phyloP scores from a whole-genome alignment of 2,113 vertebrate species.

The Channa argus region DNA sequence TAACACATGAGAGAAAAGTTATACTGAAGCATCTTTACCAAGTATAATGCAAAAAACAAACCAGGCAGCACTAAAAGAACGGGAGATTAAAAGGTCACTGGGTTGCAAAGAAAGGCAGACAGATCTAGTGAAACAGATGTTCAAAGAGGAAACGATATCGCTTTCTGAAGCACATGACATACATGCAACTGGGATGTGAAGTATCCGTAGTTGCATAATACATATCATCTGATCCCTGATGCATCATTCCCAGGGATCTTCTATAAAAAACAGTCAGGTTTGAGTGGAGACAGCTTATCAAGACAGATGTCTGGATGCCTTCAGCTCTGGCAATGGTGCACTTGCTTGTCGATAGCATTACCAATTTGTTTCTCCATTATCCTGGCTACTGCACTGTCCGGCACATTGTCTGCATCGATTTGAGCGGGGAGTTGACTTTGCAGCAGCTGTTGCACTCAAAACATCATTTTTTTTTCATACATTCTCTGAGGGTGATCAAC shows the following conservation, averaged over 20 bases:
- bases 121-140: conserved; percentile 11
- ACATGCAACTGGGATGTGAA: conserved; percentile 45
- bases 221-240: conserved; percentile 45
- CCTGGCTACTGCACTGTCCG: conserved; percentile 29
- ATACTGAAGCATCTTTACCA: not conserved
- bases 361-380: conserved; percentile 64
- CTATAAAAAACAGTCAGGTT: conserved; percentile 53
- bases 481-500: conserved; percentile 39
- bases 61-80: conserved; percentile 7
- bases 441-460: conserved; percentile 7
- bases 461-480: conserved; percentile 27
- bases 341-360: conserved; percentile 55
- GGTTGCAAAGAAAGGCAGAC: conserved; percentile 6
- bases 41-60: conserved; percentile 3
- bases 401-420: conserved; percentile 39
- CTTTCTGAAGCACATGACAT: conserved; percentile 39
- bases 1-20: conserved; percentile 1
- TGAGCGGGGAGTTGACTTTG: conserved; percentile 26
- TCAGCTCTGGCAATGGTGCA: conserved; percentile 43
- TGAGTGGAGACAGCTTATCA: conserved; percentile 34
- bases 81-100: conserved; percentile 19
- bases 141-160: conserved; percentile 47
- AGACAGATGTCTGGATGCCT: conserved; percentile 74
- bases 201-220: conserved; percentile 44
- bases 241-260: conserved; percentile 55